Conservation (phyloP, 1,140 invertebrate species). For the Tribolium castaneum region DNA sequence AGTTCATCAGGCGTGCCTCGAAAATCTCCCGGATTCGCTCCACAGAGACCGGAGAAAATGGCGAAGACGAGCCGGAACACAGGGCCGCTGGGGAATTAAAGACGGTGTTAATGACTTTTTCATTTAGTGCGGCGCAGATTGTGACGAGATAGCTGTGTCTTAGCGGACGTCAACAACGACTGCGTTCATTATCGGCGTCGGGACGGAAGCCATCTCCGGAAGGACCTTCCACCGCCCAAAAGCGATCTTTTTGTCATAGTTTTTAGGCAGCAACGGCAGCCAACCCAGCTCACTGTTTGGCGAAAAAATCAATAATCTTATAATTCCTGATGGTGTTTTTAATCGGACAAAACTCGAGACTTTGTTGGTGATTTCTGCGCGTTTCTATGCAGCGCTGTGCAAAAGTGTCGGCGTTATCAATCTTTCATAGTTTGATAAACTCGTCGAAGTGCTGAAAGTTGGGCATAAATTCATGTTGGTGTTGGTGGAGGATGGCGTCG, state of each 20-base stretch:
- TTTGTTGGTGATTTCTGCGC: too few relatives aligned
- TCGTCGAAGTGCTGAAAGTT: neutral
- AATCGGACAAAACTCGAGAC: too few relatives aligned
- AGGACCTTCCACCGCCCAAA: neutral
- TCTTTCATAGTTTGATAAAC: slow-evolving; percentile 39
- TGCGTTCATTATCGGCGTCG: slow-evolving; percentile 30
- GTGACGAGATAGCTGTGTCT: slow-evolving; percentile 31
- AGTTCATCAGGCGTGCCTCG: slow-evolving; percentile 35
- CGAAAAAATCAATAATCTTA: too few relatives aligned
- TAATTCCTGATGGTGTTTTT: too few relatives aligned
- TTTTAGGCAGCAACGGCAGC: too few relatives aligned
- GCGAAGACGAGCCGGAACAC: slow-evolving; percentile 30
- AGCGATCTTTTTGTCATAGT: neutral
- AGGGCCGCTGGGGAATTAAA: slow-evolving; percentile 31
- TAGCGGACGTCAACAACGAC: slow-evolving; percentile 21
- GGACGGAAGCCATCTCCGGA: neutral
- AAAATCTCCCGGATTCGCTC: slow-evolving; percentile 16
- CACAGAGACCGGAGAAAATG: slow-evolving; percentile 25
- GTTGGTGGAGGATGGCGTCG: neutral
- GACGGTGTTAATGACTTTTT: slow-evolving; percentile 42
- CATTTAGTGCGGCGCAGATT: slow-evolving; percentile 40
- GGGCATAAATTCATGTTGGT: slow-evolving; percentile 5
- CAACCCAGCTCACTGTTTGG: too few relatives aligned
- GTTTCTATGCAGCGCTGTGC: neutral
- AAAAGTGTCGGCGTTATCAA: slow-evolving; percentile 14